phyloP scores from a whole-genome alignment of 92 coral and sea anemone species.

The Virgularia gustaviana region DNA sequence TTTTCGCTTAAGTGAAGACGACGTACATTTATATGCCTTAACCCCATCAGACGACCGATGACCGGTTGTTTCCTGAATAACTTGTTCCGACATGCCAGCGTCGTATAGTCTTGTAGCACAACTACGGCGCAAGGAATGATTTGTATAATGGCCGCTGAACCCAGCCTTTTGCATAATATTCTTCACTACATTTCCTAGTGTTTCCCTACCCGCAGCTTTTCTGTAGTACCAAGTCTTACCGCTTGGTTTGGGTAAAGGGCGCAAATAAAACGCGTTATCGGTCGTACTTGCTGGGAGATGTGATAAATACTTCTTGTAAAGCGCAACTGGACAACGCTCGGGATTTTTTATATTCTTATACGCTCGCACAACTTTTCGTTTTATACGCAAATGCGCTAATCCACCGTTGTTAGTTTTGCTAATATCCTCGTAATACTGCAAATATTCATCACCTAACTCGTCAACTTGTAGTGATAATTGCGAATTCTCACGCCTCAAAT shows the following conservation, averaged over 20 bases:
- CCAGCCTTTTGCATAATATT: slow-evolving; percentile 36
- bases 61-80: slow-evolving; percentile 48
- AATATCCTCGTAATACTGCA: slow-evolving; percentile 50
- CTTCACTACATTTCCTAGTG: slow-evolving; percentile 41
- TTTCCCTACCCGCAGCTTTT: slow-evolving; percentile 49
- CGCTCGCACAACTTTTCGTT: slow-evolving; percentile 34
- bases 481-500: slow-evolving; percentile 49
- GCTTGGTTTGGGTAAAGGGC: slow-evolving; percentile 39
- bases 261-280: slow-evolving; percentile 43
- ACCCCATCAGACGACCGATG: slow-evolving; percentile 52
- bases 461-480: slow-evolving; percentile 51
- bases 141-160: slow-evolving; percentile 41
- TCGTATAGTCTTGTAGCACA: slow-evolving; percentile 44
- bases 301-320: slow-evolving; percentile 30
- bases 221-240: slow-evolving; percentile 41
- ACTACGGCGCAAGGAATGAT: slow-evolving; percentile 47
- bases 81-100: slow-evolving; percentile 22
- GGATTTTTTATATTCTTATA: slow-evolving; percentile 34
- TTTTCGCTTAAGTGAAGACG: background rate
- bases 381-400: slow-evolving; percentile 40
- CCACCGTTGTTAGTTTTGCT: slow-evolving; percentile 54
- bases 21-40: slow-evolving; percentile 50
- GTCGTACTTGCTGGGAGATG: slow-evolving; percentile 5
- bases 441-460: slow-evolving; percentile 45
- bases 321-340: slow-evolving; percentile 45